These are phyloP conservation scores for Tauraco hartlaubi DNA, from an alignment of 2,797 vertebrate species.

Conservation along the genomic window DNA sequence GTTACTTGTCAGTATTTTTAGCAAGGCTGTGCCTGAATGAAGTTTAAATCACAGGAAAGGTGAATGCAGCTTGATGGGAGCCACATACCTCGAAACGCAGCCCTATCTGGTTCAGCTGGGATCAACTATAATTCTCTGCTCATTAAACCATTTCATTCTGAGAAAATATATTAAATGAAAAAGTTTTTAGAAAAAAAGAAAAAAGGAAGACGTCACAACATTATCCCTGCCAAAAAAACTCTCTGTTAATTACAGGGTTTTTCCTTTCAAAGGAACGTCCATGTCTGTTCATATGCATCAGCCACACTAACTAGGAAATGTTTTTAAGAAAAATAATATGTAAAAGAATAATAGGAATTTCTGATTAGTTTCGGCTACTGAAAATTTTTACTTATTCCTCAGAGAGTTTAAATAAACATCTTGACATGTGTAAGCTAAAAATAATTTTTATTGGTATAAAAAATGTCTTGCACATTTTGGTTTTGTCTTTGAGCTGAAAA, in stretches of 20 bases:
- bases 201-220: constrained; percentile 7
- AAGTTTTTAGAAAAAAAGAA: constrained; percentile 6
- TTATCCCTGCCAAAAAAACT: constrained; percentile 41
- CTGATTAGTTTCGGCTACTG: background rate
- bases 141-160: constrained; percentile 76
- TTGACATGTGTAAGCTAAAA: background rate
- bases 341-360: constrained; percentile 1
- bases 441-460: background rate
- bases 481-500: constrained; percentile 17
- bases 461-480: background rate
- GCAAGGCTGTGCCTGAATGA: constrained; percentile 64
- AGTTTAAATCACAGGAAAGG: constrained; percentile 46
- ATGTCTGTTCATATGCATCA: background rate
- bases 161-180: constrained; percentile 71
- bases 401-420: background rate
- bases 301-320: background rate
- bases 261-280: constrained; percentile 48
- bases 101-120: constrained; percentile 49
- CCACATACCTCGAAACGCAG: background rate
- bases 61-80: constrained; percentile 65
- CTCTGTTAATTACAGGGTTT: constrained; percentile 46
- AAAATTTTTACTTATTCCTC: background rate
- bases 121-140: constrained; percentile 64
- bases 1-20: constrained; percentile 72
- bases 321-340: background rate